phyloP scores from a whole-genome alignment of 2,113 vertebrate species.

The Phalacrocorax brasilianus region DNA sequence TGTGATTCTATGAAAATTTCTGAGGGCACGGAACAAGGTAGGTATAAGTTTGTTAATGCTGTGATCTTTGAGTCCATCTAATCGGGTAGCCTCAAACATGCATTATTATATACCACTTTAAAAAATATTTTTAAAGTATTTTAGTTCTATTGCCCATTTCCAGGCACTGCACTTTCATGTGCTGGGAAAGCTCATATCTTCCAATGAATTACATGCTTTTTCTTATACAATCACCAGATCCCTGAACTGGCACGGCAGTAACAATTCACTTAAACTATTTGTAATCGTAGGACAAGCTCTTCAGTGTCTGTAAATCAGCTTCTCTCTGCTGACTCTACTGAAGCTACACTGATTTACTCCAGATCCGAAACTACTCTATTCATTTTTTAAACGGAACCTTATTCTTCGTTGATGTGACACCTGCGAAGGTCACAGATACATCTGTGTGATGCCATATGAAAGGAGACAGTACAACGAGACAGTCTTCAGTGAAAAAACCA shows the following conservation, averaged over 20 bases:
- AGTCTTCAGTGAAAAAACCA: not conserved
- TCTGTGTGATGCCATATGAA: not conserved
- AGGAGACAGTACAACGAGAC: not conserved
- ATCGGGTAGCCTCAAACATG: rapidly evolving
- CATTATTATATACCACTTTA: rapidly evolving
- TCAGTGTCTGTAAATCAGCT: not conserved
- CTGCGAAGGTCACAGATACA: not conserved
- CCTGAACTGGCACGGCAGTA: not conserved
- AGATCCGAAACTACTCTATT: not conserved
- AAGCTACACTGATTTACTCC: not conserved
- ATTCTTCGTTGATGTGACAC: not conserved
- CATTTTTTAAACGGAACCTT: not conserved
- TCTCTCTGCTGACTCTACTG: not conserved
- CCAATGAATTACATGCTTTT: not conserved
- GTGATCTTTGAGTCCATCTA: not conserved
- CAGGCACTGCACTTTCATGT: not conserved
- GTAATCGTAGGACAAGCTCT: not conserved
- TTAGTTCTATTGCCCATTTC: not conserved
- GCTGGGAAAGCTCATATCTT: not conserved
- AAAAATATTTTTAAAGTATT: not conserved
- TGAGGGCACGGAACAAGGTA: not conserved
- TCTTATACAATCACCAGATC: not conserved
- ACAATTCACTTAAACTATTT: not conserved
- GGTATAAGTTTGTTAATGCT: not conserved
- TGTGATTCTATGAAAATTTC: not conserved